Evolutionary conservation across 2,797 vertebrate species (phyloP).

Genomic region (Aplochiton taeniatus): DNA sequence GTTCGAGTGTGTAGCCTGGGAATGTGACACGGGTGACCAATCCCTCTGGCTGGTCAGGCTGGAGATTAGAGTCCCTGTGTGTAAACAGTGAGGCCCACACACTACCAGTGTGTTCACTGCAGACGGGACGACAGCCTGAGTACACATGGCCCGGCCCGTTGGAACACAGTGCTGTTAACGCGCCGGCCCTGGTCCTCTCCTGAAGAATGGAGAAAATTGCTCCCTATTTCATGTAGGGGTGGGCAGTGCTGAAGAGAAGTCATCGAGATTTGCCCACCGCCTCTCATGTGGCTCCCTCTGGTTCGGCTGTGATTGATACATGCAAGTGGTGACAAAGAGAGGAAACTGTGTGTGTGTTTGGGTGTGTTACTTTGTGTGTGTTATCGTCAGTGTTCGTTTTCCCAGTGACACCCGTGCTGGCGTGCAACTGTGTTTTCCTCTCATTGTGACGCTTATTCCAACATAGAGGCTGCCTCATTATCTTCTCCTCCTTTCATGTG

Average conservation of each 20-base stretch:
- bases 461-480: constrained; percentile 68
- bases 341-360: constrained; percentile 44
- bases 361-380: constrained; percentile 6
- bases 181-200: no score
- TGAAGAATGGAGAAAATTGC: no score
- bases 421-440: constrained; percentile 73
- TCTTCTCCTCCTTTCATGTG: constrained; percentile 73
- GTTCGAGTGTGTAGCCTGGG: constrained; percentile 48
- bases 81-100: constrained; percentile 67
- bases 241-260: constrained; percentile 26
- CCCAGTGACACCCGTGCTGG: constrained; percentile 66
- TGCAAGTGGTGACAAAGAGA: constrained; percentile 57
- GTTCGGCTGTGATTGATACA: constrained; percentile 22
- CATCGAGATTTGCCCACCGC: background rate
- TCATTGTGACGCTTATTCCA: constrained; percentile 71
- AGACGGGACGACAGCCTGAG: no score
- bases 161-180: no score
- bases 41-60: constrained; percentile 60
- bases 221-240: no score
- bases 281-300: constrained; percentile 22
- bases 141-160: no score
- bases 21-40: constrained; percentile 68
- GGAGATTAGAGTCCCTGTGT: constrained; percentile 64
- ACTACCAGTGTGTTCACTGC: constrained; percentile 15
- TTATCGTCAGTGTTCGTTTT: constrained; percentile 28